phyloP scores from a whole-genome alignment of 2,113 vertebrate genomes.

The Hippocampus mohnikei region DNA sequence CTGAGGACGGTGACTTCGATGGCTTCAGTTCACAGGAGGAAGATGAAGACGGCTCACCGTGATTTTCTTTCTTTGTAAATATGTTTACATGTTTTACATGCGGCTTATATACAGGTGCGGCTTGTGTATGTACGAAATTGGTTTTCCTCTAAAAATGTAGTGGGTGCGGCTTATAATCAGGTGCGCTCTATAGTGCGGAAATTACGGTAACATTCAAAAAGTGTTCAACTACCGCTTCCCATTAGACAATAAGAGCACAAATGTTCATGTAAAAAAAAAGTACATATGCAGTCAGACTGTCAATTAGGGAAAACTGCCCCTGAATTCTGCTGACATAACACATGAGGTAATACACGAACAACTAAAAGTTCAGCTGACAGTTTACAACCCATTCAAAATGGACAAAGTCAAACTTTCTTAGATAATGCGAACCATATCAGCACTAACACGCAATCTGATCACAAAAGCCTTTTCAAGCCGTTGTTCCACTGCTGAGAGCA shows the following conservation, averaged over 20 bases:
- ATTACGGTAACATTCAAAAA: no score
- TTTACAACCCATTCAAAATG: conserved; percentile 24
- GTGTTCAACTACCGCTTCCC: background rate
- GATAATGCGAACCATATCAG: conserved; percentile 18
- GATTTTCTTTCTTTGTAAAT: no score
- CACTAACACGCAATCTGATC: conserved; percentile 11
- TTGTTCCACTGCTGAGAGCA: conserved; percentile 6
- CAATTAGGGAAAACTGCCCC: background rate
- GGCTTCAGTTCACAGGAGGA: no score
- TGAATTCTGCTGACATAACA: conserved; percentile 25
- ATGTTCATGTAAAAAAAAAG: background rate
- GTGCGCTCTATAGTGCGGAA: no score
- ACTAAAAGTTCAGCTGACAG: conserved; percentile 35
- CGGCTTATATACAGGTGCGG: no score
- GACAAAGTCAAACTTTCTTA: conserved; percentile 48
- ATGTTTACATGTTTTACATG: no score
- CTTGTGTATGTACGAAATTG: no score
- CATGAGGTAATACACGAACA: conserved; percentile 28
- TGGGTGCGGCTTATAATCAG: no score
- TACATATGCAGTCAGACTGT: background rate
- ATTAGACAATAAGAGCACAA: background rate
- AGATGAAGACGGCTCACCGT: no score
- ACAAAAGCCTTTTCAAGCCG: background rate
- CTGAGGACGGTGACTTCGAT: no score
- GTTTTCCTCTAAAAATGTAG: no score